phyloP scores from a whole-genome alignment of 2,797 vertebrate species.

The Pseudochirops cupreus region DNA sequence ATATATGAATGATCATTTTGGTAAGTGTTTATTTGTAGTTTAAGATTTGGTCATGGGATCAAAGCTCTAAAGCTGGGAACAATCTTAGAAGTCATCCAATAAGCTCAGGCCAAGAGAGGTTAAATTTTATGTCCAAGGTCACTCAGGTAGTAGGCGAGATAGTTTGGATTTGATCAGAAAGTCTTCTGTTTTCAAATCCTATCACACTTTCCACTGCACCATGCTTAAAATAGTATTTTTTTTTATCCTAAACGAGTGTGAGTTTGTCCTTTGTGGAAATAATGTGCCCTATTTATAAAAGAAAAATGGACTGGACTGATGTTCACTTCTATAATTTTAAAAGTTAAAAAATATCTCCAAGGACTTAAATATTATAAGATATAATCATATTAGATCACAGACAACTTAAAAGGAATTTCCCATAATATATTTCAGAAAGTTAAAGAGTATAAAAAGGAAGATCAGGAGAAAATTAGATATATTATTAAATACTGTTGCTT shows the following conservation, averaged over 20 bases:
- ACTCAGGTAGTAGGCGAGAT: neutral
- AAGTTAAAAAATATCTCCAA: constrained; percentile 33
- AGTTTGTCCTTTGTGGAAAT: constrained; percentile 62
- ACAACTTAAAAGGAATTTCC: constrained; percentile 3
- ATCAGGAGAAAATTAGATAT: neutral
- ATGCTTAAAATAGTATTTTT: constrained; percentile 56
- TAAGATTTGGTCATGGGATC: neutral
- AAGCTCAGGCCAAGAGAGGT: neutral
- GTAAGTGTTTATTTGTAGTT: neutral
- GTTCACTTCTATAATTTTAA: constrained; percentile 58
- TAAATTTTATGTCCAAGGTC: neutral
- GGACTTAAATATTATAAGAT: constrained; percentile 51
- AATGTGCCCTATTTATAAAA: constrained; percentile 68
- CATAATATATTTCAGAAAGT: constrained; percentile 16
- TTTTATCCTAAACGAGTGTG: constrained; percentile 19
- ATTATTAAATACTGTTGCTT: neutral
- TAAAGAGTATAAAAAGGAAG: neutral
- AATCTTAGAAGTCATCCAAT: neutral
- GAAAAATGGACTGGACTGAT: constrained; percentile 68
- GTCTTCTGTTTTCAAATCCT: neutral
- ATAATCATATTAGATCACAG: constrained; percentile 40
- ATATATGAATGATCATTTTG: neutral
- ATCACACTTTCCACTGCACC: neutral
- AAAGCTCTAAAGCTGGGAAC: neutral
- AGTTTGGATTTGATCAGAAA: neutral